Conservation (phyloP, 2,888 invertebrate species). For the Trissolcus japonicus region DNA sequence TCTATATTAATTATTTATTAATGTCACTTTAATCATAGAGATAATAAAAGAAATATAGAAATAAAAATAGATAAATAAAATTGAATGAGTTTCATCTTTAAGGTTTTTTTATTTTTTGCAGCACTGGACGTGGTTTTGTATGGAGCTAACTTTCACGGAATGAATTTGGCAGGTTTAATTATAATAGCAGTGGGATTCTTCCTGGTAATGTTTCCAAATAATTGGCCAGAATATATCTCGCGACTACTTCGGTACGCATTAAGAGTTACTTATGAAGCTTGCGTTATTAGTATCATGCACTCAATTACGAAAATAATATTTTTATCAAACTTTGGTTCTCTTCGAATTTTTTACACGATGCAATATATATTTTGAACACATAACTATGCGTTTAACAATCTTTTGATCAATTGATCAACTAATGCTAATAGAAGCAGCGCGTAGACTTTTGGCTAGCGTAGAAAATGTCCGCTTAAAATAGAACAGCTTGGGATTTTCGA, state of each 20-base stretch:
- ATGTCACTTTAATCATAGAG: too few species aligned
- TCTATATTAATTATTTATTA: too few species aligned
- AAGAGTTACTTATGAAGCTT: conserved; percentile 47
- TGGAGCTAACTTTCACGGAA: conserved; percentile 91
- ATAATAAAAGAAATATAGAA: too few species aligned
- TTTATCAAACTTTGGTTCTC: conserved; percentile 63
- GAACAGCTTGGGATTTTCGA: conserved; percentile 51
- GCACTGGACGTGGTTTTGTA: conserved; percentile 92
- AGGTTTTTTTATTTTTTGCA: conserved; percentile 73
- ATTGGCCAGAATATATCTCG: conserved; percentile 97
- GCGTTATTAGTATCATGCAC: conserved; percentile 65
- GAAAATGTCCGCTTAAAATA: conserved; percentile 49
- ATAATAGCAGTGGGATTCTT: conserved; percentile 93
- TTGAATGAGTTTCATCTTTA: too few species aligned
- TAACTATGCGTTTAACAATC: conserved; percentile 45
- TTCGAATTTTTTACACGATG: conserved; percentile 34
- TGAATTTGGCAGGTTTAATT: conserved; percentile 96
- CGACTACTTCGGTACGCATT: conserved; percentile 87
- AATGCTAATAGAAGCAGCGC: conserved; percentile 68
- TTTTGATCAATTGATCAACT: conserved; percentile 59
- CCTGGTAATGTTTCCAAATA: conserved; percentile 95
- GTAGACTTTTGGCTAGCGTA: conserved; percentile 62
- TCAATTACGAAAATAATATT: conserved; percentile 65
- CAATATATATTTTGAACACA: conserved; percentile 54
- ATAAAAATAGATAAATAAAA: too few species aligned